phyloP scores from a whole-genome alignment of 2,888 invertebrate species.

The Agrochola lychnidis region DNA sequence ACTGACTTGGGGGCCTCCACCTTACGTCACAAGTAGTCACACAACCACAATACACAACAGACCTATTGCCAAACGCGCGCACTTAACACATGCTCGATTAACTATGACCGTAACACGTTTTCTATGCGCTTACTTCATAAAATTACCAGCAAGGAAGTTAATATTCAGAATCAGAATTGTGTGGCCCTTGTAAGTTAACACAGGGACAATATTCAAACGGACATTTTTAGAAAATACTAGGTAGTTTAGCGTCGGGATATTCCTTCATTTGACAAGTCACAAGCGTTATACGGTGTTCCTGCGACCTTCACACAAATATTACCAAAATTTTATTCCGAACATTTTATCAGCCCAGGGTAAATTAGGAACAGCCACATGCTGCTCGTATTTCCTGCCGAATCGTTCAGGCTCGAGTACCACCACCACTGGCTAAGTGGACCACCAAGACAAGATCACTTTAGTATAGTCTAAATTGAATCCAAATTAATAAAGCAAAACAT shows the following conservation, averaged over 20 bases:
- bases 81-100: slow-evolving; percentile 42
- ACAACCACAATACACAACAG: slow-evolving; percentile 47
- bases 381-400: background rate
- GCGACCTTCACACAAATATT: too few species aligned
- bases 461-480: background rate
- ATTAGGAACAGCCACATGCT: background rate
- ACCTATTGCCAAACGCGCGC: slow-evolving; percentile 40
- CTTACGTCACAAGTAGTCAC: slow-evolving; percentile 52
- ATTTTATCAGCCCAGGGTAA: too few species aligned
- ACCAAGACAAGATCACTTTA: background rate
- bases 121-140: slow-evolving; percentile 21
- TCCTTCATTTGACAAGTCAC: background rate
- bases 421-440: background rate
- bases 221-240: background rate
- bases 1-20: slow-evolving; percentile 45
- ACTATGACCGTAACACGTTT: slow-evolving; percentile 20
- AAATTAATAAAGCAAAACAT: background rate
- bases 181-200: background rate
- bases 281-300: background rate
- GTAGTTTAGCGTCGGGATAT: background rate
- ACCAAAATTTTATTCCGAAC: too few species aligned
- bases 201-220: slow-evolving; percentile 1
- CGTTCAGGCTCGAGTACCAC: background rate
- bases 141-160: slow-evolving; percentile 12
- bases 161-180: slow-evolving; percentile 7